These are phyloP conservation scores for Choristoneura rosaceana DNA, from an alignment of 2,888 invertebrate genomes.

Conservation along the genomic window DNA sequence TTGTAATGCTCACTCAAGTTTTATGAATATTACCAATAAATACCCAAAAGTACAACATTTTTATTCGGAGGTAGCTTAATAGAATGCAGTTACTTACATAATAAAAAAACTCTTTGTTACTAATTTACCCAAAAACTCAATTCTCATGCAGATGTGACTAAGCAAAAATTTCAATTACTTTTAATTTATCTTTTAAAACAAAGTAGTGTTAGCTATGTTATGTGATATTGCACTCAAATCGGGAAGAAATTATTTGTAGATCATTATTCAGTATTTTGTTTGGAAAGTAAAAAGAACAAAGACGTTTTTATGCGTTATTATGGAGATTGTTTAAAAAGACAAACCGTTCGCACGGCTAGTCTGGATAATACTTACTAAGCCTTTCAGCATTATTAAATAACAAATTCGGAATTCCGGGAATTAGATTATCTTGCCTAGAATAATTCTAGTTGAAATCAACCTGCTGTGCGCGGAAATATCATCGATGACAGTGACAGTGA, in stretches of 20 bases:
- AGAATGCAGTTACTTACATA: constrained; percentile 1
- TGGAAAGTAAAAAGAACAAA: not conserved
- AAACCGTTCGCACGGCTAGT: not conserved
- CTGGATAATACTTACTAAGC: constrained; percentile 25
- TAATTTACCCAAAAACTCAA: not conserved
- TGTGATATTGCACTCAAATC: not conserved
- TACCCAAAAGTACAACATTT: not conserved
- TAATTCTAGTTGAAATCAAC: constrained; percentile 19
- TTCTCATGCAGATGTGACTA: not conserved
- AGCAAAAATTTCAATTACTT: not conserved
- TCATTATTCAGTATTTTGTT: constrained; percentile 9
- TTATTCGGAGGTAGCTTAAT: not conserved
- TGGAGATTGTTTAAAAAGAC: not conserved
- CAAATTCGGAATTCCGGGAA: constrained; percentile 2
- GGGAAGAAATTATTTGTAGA: constrained; percentile 4
- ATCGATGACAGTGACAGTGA: not conserved
- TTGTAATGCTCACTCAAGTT: too few species aligned
- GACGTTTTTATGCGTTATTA: not conserved
- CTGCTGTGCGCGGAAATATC: not conserved
- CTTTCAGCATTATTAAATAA: constrained; percentile 30
- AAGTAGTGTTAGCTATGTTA: not conserved
- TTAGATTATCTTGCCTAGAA: not conserved
- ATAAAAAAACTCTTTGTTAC: not conserved
- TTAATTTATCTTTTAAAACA: not conserved
- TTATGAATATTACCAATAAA: too few species aligned